These are phyloP conservation scores for Sipha flava DNA, from an alignment of 1,140 invertebrate genomes.

Conservation along the genomic window DNA sequence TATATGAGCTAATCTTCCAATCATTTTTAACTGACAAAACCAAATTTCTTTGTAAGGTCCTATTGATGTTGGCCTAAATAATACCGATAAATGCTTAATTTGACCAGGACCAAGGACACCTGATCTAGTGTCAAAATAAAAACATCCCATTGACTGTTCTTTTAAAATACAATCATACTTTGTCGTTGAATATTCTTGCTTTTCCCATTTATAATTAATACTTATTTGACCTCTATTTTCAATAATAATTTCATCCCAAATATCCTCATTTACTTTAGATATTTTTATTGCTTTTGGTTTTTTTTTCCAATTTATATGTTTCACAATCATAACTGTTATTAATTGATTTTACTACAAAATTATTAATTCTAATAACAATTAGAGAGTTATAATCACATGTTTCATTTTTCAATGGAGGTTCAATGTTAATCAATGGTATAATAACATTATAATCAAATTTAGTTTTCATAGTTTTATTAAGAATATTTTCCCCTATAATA, in stretches of 20 bases:
- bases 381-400: not conserved
- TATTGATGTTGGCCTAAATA: not conserved
- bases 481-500: not conserved
- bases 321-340: not conserved
- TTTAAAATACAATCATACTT: not conserved
- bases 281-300: not conserved
- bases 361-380: not conserved
- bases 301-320: not conserved
- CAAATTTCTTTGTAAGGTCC: not conserved
- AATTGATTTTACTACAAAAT: not conserved
- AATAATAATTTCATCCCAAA: not conserved
- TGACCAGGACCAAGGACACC: not conserved
- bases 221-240: not conserved
- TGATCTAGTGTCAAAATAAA: conserved; percentile 7
- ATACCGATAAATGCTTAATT: not conserved
- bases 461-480: not conserved
- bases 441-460: not conserved
- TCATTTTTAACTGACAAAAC: not conserved
- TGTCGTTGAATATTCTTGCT: not conserved
- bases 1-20: not conserved
- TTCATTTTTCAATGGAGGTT: not conserved
- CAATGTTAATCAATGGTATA: not conserved
- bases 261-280: not conserved
- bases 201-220: not conserved
- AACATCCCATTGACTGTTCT: not conserved